Base-by-base conservation (phyloP, 2,797 vertebrate species). In the Chromobotia macracanthus region DNA sequence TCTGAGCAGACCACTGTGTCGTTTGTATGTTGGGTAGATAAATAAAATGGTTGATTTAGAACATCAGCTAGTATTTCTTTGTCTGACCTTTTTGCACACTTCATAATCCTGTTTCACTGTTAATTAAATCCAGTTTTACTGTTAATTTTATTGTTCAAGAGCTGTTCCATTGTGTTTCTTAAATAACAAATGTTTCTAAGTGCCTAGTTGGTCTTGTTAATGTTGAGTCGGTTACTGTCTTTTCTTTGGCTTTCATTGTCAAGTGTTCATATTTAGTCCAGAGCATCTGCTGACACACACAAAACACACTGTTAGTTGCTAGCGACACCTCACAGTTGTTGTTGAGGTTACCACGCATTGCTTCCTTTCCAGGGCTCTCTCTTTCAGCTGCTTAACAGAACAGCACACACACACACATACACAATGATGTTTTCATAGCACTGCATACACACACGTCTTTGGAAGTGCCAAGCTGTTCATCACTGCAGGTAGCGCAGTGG, bases 261-360 rank as follows among this genome's bases (percentile, higher is more conserved):
- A 55, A 64, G 72, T 46, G 68, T 80, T 60, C 65, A 25, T 61
- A 19, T 60, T 78, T 72, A 77, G 60, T 63, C 56, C 35, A 0
- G 50, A 58, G 80, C 74, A 50, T 78, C 73, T 28, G 78, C 38
- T 83, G 84, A 80, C 79, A 79, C 80, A 63, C 56, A 35, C 64
- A 68, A 18, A 72, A 51, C 74, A 48, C 75, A 68, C 64, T 48
- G 66, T 70, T 72, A 76, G 75, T 77, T 66, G 71, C 77, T 77
- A 77, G 76, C 79, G 81, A 82, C 73, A 44, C 64, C 84, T 82
- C 60, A 83, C 88, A 88, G 83, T 83, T 88, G 87, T 87, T 78
- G 51, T 38, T 84, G 70, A 82, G 82, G 86, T 87, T 86, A 84
- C 81, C 69, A 66, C 83, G 83, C 73, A 78, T 74, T 71, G 75